Percentiles rank a stretch among this genome's conserved stretches.
Evolutionary conservation across 2,888 invertebrate species (phyloP).

Genomic region (Nasonovia ribisnigri): DNA sequence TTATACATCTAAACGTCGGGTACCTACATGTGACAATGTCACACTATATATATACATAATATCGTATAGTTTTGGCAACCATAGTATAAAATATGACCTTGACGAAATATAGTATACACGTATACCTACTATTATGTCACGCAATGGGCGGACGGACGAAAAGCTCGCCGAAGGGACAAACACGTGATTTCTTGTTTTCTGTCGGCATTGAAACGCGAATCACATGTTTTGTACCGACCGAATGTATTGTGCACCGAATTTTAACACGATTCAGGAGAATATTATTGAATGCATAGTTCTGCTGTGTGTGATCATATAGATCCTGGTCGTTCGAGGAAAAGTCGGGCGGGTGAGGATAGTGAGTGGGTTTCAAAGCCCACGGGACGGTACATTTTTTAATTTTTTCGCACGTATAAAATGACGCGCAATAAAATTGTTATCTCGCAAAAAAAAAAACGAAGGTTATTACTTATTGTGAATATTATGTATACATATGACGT

Average conservation of each 20-base stretch:
- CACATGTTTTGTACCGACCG: not conserved
- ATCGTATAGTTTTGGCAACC: not conserved
- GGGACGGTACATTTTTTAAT: not conserved
- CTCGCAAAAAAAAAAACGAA: not conserved
- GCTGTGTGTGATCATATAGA: not conserved
- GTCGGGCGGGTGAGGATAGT: not conserved
- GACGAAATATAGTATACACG: not conserved
- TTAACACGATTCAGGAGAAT: not conserved
- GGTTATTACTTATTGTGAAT: not conserved
- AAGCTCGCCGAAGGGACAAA: not conserved
- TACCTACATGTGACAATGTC: not conserved
- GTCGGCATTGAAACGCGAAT: not conserved
- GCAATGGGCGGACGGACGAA: not conserved
- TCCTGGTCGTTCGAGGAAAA: not conserved
- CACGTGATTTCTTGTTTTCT: constrained; percentile 9
- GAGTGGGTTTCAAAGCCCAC: not conserved
- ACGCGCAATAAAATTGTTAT: not conserved
- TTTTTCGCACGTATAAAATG: not conserved
- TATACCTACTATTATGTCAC: not conserved
- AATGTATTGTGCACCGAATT: not conserved
- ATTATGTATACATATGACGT: not conserved
- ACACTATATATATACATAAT: not conserved
- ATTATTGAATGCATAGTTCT: not conserved
- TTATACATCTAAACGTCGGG: not conserved
- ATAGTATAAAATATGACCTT: not conserved